These are phyloP conservation scores for Antitype chi DNA, from an alignment of 2,888 invertebrate genomes.

Conservation along the genomic window DNA sequence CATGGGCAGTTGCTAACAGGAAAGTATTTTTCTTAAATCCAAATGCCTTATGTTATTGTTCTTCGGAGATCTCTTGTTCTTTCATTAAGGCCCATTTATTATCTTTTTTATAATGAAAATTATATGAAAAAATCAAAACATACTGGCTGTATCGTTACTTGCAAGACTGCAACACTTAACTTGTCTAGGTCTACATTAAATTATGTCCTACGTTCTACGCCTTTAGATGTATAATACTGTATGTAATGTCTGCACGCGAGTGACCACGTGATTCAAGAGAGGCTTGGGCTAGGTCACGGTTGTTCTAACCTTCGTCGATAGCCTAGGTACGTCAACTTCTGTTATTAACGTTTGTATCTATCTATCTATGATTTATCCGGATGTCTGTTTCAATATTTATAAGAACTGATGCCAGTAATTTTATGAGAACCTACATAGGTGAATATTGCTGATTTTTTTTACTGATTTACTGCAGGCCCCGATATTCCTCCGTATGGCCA, in stretches of 20 bases:
- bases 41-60: background rate
- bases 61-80: background rate
- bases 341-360: background rate
- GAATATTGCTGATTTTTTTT: background rate
- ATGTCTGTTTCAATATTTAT: constrained; percentile 18
- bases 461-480: background rate
- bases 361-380: background rate
- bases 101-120: constrained; percentile 2
- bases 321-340: background rate
- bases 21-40: background rate
- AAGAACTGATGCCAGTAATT: background rate
- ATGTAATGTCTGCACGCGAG: constrained; percentile 8
- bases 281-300: constrained; percentile 27
- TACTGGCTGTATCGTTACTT: background rate
- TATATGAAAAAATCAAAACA: background rate
- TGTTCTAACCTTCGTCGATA: constrained; percentile 26
- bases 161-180: background rate
- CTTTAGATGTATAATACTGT: background rate
- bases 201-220: background rate
- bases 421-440: background rate
- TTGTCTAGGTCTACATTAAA: constrained; percentile 1
- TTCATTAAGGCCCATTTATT: background rate
- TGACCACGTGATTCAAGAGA: constrained; percentile 13
- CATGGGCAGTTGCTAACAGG: background rate
- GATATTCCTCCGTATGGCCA: no score